A percentile compares a stretch with the other conserved stretches of the same genome.
phyloP scores from a whole-genome alignment of 2,888 invertebrate species.

The Drosophila greeni region DNA sequence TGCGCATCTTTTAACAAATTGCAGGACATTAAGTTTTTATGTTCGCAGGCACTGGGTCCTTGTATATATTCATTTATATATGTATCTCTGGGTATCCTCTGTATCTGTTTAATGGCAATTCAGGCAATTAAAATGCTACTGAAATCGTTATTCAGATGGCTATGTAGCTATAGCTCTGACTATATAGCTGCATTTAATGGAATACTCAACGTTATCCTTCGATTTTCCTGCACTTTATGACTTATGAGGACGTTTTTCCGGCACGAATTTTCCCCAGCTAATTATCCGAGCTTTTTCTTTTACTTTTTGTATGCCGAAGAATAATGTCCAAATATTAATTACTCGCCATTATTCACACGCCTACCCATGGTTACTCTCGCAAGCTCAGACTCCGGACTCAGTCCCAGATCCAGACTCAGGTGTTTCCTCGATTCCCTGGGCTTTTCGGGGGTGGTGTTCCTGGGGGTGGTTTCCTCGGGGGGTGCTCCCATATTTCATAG shows the following conservation, averaged over 20 bases:
- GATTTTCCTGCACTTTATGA: conserved; percentile 63
- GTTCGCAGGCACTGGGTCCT: conserved; percentile 44
- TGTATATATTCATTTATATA: conserved; percentile 50
- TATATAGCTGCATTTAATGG: conserved; percentile 57
- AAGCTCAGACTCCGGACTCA: background rate
- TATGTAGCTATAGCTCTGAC: conserved; percentile 1
- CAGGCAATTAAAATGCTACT: conserved; percentile 68
- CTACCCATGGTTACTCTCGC: conserved; percentile 11
- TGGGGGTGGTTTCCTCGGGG: background rate
- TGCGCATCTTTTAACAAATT: conserved; percentile 61
- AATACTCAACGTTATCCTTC: conserved; percentile 38
- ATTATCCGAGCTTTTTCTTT: conserved; percentile 33
- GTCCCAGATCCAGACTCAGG: conserved; percentile 46
- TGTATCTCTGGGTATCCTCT: conserved; percentile 21
- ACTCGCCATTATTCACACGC: conserved; percentile 57
- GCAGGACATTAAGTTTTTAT: conserved; percentile 67
- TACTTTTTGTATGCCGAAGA: conserved; percentile 2
- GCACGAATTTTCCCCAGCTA: conserved; percentile 31
- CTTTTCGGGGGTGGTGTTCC: conserved; percentile 13
- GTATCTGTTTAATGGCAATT: conserved; percentile 34
- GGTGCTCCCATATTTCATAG: conserved; percentile 19
- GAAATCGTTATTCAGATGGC: conserved; percentile 56
- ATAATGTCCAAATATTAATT: conserved; percentile 64
- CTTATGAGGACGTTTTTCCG: conserved; percentile 45
- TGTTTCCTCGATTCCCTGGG: conserved; percentile 31